Base-by-base conservation (phyloP, 2,888 invertebrate species). In the Folsomia candida region DNA sequence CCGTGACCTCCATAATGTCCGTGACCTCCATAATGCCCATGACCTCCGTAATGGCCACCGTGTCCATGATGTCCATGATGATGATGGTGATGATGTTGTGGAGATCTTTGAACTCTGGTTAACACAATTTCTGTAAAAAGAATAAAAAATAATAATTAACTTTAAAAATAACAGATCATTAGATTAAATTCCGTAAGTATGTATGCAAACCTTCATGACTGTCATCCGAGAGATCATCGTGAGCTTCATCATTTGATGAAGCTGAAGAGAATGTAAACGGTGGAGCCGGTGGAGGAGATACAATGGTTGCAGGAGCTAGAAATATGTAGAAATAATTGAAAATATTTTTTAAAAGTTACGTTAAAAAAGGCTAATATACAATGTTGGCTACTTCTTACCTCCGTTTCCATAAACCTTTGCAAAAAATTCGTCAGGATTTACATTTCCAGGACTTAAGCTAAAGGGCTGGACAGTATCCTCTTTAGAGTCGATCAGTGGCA, bases 391-490 rank as follows among this genome's bases (percentile, higher is more conserved):
- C 27, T 26, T 4, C 58, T 27, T 9, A 68, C 63, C 63, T 51
- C 28, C 29, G 47, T 51, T 51, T 25, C 59, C 57, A n/a, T 58
- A 37, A 2, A 27, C 59, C 6, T 29, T n/a, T 24, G 60, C 47
- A 54, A 54, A 51, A n/a, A 66, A 65, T 47, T 65, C 70, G 22
- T 72, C 72, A 26, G 69, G 29, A 25, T 72, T 72, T 1, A 72
- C 72, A 67, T 72, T 72, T 37, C 72, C 72, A 1, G 72, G 72
- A 60, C 69, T 70, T 11, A 72, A 29, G 22, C 54, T 70, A 67
- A 72, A 72, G 1, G 72, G 72, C 6, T 66, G 18, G 1, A 70
- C 72, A 26, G 72, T 63, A 27, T 72, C 69, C 28, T 72, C 72
- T 18, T 69, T 28, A 37, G 69, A 69, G 47, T 72, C 67, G 20